These are phyloP conservation scores for Drosophila sproati DNA, from an alignment of 1,140 invertebrate species.

Conservation along the genomic window DNA sequence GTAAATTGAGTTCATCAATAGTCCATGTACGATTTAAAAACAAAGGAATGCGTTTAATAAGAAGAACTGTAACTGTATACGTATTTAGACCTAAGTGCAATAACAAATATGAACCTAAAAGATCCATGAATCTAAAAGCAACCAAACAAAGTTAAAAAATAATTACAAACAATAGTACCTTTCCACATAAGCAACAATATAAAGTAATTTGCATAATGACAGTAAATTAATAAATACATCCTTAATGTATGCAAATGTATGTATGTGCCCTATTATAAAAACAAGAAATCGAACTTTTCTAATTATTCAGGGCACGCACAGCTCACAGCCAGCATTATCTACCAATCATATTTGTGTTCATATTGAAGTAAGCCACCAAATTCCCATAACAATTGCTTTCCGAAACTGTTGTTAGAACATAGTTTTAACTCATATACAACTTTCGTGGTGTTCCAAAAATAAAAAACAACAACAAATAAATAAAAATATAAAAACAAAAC, in stretches of 20 bases:
- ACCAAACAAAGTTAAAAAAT: slow-evolving; percentile 39
- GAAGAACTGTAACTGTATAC: slow-evolving; percentile 76
- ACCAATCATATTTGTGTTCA: slow-evolving; percentile 67
- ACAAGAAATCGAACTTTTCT: background rate
- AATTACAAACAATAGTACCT: slow-evolving; percentile 77
- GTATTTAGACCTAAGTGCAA: slow-evolving; percentile 82
- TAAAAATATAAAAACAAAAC: slow-evolving; percentile 4
- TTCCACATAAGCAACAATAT: slow-evolving; percentile 35
- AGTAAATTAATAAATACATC: slow-evolving; percentile 14
- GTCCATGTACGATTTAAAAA: slow-evolving; percentile 52
- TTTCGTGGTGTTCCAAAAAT: slow-evolving; percentile 39
- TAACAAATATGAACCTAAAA: slow-evolving; percentile 59
- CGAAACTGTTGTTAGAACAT: slow-evolving; percentile 30
- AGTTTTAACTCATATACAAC: slow-evolving; percentile 46
- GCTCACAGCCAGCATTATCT: slow-evolving; percentile 22
- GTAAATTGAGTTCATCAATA: slow-evolving; percentile 10
- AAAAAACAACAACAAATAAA: background rate
- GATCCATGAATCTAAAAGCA: slow-evolving; percentile 42
- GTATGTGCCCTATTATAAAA: background rate
- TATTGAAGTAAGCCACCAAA: slow-evolving; percentile 37
- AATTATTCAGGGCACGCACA: slow-evolving; percentile 3
- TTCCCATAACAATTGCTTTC: slow-evolving; percentile 39
- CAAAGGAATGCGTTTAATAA: slow-evolving; percentile 59
- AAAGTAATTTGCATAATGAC: slow-evolving; percentile 2
- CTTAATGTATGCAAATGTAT: slow-evolving; percentile 11